Evolutionary conservation across 2,888 invertebrate species (phyloP).

Genomic region (Hypsopygia costalis): DNA sequence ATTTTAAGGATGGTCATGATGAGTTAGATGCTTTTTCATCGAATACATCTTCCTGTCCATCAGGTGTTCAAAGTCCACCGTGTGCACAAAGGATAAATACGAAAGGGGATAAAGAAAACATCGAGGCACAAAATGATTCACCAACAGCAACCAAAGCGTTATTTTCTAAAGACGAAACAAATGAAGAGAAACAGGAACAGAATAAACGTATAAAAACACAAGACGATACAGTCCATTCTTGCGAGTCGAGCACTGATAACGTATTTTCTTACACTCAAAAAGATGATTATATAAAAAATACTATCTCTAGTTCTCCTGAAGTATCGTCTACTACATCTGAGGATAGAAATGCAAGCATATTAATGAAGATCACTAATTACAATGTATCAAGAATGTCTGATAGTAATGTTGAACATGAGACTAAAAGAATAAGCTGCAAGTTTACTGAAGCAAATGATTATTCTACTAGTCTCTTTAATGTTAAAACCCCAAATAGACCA

Average conservation of each 20-base stretch:
- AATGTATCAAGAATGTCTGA: slow-evolving; percentile 61
- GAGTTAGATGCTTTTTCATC: neutral
- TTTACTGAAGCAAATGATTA: slow-evolving; percentile 58
- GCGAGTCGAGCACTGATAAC: slow-evolving; percentile 47
- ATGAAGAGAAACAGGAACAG: slow-evolving; percentile 14
- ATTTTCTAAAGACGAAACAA: slow-evolving; percentile 3
- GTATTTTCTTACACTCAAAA: slow-evolving; percentile 35
- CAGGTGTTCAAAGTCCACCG: no score
- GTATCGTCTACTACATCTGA: slow-evolving; percentile 73
- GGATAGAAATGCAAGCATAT: slow-evolving; percentile 57
- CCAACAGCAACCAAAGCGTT: neutral
- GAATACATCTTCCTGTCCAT: neutral
- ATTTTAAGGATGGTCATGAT: slow-evolving; percentile 13
- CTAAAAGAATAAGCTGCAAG: slow-evolving; percentile 45
- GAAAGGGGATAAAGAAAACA: neutral
- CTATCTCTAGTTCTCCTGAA: slow-evolving; percentile 62
- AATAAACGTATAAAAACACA: slow-evolving; percentile 19
- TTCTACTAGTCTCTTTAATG: slow-evolving; percentile 33
- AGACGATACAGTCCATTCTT: slow-evolving; percentile 38
- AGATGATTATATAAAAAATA: slow-evolving; percentile 30
- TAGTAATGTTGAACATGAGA: slow-evolving; percentile 37
- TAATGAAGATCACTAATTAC: slow-evolving; percentile 66
- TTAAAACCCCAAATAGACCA: slow-evolving; percentile 42
- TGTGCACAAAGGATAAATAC: neutral
- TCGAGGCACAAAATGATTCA: neutral